Evolutionary conservation across 2,113 vertebrate genomes (phyloP).

Genomic region (Onychostoma macrolepis): DNA sequence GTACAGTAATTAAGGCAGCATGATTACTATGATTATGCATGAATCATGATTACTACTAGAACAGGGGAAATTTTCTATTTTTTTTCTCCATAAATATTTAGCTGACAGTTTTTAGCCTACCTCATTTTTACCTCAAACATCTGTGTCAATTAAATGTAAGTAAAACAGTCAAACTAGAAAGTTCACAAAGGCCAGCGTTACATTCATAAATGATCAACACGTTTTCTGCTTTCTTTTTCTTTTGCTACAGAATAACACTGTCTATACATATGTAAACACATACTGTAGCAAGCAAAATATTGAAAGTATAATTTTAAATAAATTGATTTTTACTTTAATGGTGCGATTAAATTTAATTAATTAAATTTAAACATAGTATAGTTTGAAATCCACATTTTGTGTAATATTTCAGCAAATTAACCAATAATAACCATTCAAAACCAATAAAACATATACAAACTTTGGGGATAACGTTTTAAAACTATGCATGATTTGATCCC

Average conservation of each 20-base stretch:
- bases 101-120: too few species aligned
- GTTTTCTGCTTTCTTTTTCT: background rate
- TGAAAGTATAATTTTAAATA: background rate
- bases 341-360: too few species aligned
- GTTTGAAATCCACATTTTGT: background rate
- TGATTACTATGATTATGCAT: background rate
- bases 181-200: background rate
- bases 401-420: background rate
- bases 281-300: background rate
- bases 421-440: background rate
- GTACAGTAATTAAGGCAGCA: background rate
- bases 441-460: background rate
- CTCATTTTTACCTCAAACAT: too few species aligned
- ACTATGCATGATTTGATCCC: background rate
- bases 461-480: background rate
- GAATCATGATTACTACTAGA: background rate
- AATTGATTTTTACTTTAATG: too few species aligned
- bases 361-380: too few species aligned
- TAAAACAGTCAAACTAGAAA: too few species aligned
- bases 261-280: too few species aligned
- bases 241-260: too few species aligned
- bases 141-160: too few species aligned
- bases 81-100: too few species aligned
- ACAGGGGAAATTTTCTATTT: too few species aligned
- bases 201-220: background rate